Evolutionary conservation across 1,140 invertebrate genomes (phyloP), one percentile per base, ranked within the genome.

Genomic region (Potamilus streckersoni): DNA sequence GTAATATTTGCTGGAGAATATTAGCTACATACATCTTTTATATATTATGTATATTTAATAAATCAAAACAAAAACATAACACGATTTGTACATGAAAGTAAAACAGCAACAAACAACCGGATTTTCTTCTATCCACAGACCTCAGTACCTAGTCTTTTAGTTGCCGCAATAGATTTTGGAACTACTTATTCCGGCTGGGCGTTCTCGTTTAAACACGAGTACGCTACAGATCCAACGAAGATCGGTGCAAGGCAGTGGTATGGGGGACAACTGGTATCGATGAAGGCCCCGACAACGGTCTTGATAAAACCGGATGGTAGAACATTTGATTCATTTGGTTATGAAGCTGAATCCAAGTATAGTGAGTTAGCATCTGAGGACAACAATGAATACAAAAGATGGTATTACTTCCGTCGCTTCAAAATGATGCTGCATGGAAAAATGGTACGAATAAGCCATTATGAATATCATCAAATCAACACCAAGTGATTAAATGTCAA

Each of bases 151-250:
- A 38, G 38, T 38, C 4, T 63, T 49, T 1, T 72, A 17, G 70
- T 72, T 13, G 70, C 60, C 19, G 70, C 70, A 2, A 72, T 72
- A 20, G 70, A 72, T 58, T 60, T 67, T 19, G 70, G 70, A 31
- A 72, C 60, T 17, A 63, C 60, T 12, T 72, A 72, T 31, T 72
- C 70, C 20, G 70, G 70, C 23, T 72, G 70, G 60, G 70, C 61
- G 31, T 72, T 63, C 57, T 72, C 70, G 20, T 72, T 72, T 19
- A 49, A 57, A 55, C 70, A 72, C 64, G 70, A 72, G 49, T 72
- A 59, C 64, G 49, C 56, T 20, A 56, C n/a, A 16, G 49, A 72
- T 23, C 61, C 70, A 6, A 72, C 70, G 19, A 17, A 72, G 31
- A 59, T 72, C 8, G 63, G 60, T 19, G 60, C 60, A n/a, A 72